phyloP scores from a whole-genome alignment of 2,888 invertebrate genomes.

The Parelbella ahira region DNA sequence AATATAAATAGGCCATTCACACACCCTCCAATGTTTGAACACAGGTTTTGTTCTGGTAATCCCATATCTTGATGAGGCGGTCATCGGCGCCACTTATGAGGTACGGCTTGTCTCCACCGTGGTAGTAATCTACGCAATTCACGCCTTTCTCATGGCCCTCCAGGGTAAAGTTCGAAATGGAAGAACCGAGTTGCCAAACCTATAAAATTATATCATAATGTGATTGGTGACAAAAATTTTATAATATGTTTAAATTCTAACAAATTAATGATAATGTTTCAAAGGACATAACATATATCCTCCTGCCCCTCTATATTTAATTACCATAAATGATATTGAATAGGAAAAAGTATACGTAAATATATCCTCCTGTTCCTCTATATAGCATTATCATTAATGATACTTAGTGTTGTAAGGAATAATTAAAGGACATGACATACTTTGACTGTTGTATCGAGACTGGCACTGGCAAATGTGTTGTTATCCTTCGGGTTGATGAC shows the following conservation, averaged over 20 bases:
- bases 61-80: slow-evolving; percentile 98
- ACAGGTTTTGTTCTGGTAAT: slow-evolving; percentile 99
- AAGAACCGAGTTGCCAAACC: slow-evolving; percentile 99
- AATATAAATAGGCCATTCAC: too few species aligned
- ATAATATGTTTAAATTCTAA: too few species aligned
- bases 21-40: slow-evolving; percentile 95
- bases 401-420: too few species aligned
- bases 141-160: slow-evolving; percentile 99
- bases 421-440: too few species aligned
- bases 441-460: slow-evolving; percentile 97
- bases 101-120: slow-evolving; percentile 99
- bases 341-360: too few species aligned
- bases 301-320: too few species aligned
- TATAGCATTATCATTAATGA: too few species aligned
- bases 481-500: slow-evolving; percentile 99
- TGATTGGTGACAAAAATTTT: too few species aligned
- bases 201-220: slow-evolving; percentile 38
- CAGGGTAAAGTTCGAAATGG: slow-evolving; percentile 98
- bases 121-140: slow-evolving; percentile 99
- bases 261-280: too few species aligned
- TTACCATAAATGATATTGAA: too few species aligned
- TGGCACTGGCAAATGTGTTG: slow-evolving; percentile 99
- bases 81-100: slow-evolving; percentile 99
- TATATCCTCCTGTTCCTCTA: too few species aligned
- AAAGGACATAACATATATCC: too few species aligned